phyloP scores from a whole-genome alignment of 2,113 vertebrate genomes.

The Brevimyrus niger region DNA sequence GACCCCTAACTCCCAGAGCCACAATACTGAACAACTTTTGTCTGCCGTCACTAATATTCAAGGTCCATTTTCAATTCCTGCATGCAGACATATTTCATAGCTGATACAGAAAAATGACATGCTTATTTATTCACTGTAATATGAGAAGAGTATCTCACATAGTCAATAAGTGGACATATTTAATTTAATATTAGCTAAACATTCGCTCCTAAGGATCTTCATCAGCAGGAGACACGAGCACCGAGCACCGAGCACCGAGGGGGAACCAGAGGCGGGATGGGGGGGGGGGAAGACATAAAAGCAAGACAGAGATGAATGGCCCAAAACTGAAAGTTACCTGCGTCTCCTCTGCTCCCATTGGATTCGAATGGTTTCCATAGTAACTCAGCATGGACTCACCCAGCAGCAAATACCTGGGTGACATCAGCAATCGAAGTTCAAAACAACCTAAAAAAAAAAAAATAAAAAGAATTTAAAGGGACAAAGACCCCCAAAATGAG shows the following conservation, averaged over 20 bases:
- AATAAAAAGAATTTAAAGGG: background rate
- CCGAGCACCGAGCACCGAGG: background rate
- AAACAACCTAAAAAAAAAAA: background rate
- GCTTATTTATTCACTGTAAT: background rate
- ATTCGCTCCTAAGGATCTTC: background rate
- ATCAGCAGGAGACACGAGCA: background rate
- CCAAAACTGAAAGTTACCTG: background rate
- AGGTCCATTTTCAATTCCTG: background rate
- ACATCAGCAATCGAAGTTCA: background rate
- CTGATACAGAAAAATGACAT: background rate
- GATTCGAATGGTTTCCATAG: conserved; percentile 7
- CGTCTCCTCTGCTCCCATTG: background rate
- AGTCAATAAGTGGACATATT: background rate
- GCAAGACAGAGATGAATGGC: background rate
- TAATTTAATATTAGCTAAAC: background rate
- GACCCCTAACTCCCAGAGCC: background rate
- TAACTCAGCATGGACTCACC: conserved; percentile 3
- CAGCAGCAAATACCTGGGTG: background rate
- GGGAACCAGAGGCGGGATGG: background rate
- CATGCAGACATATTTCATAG: background rate
- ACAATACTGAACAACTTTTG: background rate
- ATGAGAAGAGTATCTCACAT: background rate
- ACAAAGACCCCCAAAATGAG: background rate
- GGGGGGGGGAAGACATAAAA: background rate
- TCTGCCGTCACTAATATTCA: background rate